Evolutionary conservation across 2,113 vertebrate genomes (phyloP).

Genomic region (Mesitornis unicolor): DNA sequence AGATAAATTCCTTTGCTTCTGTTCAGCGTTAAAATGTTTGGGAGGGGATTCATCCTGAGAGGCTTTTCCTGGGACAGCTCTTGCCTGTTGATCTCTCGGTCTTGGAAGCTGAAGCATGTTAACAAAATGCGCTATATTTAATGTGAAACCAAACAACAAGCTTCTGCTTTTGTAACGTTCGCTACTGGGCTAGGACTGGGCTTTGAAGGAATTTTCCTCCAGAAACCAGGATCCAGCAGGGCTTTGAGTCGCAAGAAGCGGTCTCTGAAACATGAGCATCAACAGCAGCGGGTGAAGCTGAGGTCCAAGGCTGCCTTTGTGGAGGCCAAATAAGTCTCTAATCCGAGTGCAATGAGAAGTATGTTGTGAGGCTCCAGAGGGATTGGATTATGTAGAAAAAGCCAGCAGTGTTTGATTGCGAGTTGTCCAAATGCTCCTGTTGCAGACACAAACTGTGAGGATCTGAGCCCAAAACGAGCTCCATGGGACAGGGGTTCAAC

Average conservation of each 20-base stretch:
- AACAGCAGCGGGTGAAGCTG: not conserved
- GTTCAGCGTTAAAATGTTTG: constrained; percentile 33
- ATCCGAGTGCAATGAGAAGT: constrained; percentile 1
- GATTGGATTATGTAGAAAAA: not conserved
- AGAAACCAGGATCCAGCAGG: not conserved
- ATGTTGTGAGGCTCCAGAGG: not conserved
- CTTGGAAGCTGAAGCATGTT: constrained; percentile 56
- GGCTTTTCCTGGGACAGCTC: constrained; percentile 43
- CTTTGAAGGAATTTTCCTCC: not conserved
- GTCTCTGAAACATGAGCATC: not conserved
- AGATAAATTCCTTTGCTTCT: constrained; percentile 57
- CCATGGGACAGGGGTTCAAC: rapidly evolving
- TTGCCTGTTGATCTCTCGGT: constrained; percentile 37
- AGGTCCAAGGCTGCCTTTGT: not conserved
- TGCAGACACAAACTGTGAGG: not conserved
- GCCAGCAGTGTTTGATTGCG: not conserved
- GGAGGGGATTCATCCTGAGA: constrained; percentile 47
- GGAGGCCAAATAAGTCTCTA: not conserved
- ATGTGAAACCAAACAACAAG: constrained; percentile 29
- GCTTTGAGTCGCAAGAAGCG: not conserved
- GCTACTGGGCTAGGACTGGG: not conserved
- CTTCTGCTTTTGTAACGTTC: not conserved
- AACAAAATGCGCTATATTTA: constrained; percentile 37
- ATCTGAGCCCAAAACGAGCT: not conserved
- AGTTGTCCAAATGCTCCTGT: not conserved